phyloP scores from a whole-genome alignment of 2,888 invertebrate species.

The Xestia c-nigrum region DNA sequence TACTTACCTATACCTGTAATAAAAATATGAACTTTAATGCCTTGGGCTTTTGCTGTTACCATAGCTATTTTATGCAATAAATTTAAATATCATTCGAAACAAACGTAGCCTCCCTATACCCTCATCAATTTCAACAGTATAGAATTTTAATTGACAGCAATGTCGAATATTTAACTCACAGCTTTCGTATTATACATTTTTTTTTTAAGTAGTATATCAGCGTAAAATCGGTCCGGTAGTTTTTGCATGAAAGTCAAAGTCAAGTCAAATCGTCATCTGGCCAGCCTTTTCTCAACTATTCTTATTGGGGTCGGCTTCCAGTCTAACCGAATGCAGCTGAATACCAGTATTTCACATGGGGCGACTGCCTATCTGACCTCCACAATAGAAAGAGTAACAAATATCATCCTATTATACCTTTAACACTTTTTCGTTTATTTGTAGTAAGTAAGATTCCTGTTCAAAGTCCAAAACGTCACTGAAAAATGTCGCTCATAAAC shows the following conservation, averaged over 20 bases:
- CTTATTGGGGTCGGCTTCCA: no score
- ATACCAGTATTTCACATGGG: no score
- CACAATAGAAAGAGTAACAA: not conserved
- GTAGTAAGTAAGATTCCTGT: not conserved
- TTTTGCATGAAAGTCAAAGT: not conserved
- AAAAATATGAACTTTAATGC: not conserved
- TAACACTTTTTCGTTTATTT: not conserved
- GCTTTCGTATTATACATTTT: not conserved
- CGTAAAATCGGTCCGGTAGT: not conserved
- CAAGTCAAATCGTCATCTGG: no score
- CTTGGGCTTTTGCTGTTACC: not conserved
- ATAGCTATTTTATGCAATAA: not conserved
- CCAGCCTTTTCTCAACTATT: no score
- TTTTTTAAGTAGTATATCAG: not conserved
- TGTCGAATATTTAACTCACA: not conserved
- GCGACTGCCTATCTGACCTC: no score
- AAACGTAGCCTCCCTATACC: not conserved
- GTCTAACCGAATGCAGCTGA: no score
- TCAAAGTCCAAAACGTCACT: slow-evolving; percentile 20
- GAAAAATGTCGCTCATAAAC: slow-evolving; percentile 53
- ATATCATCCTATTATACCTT: not conserved
- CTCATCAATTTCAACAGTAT: slow-evolving; percentile 2
- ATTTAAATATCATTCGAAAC: not conserved
- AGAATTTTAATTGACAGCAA: not conserved
- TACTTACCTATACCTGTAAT: no score